These are phyloP conservation scores for Chloroceryle inda DNA, from an alignment of 2,797 vertebrate genomes.

Conservation along the genomic window DNA sequence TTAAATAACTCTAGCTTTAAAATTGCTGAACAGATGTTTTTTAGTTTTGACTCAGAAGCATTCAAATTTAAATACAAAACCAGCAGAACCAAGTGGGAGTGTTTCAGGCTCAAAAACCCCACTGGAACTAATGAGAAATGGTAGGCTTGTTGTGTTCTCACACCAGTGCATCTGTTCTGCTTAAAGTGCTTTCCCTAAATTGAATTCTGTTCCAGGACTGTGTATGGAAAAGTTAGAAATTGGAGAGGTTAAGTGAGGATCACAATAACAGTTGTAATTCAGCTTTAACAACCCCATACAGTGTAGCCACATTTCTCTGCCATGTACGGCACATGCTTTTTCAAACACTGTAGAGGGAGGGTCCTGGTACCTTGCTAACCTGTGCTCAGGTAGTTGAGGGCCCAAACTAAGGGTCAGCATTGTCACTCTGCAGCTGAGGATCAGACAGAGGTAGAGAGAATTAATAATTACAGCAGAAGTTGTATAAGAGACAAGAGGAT, in stretches of 20 bases:
- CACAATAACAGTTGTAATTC: background rate
- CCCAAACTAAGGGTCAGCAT: rapidly evolving
- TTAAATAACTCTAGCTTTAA: conserved; percentile 6
- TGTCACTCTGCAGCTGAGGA: background rate
- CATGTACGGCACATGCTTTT: background rate
- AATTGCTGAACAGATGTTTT: conserved; percentile 20
- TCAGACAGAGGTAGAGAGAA: background rate
- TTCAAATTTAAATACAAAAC: conserved; percentile 31
- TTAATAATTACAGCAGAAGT: background rate
- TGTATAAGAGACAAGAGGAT: background rate
- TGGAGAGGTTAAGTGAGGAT: conserved; percentile 7
- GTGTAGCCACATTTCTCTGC: background rate
- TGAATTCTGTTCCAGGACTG: background rate
- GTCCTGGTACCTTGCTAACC: background rate
- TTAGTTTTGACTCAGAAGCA: conserved; percentile 27
- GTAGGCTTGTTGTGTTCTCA: conserved; percentile 16
- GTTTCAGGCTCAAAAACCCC: background rate
- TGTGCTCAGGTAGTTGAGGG: background rate
- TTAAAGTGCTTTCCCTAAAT: conserved; percentile 6
- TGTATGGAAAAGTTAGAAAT: background rate
- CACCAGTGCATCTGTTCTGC: background rate
- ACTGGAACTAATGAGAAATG: background rate
- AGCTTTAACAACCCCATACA: background rate
- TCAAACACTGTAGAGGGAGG: background rate
- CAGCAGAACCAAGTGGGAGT: conserved; percentile 17